Evolutionary conservation across 1,140 invertebrate genomes (phyloP).

Genomic region (Harpegnathos saltator): DNA sequence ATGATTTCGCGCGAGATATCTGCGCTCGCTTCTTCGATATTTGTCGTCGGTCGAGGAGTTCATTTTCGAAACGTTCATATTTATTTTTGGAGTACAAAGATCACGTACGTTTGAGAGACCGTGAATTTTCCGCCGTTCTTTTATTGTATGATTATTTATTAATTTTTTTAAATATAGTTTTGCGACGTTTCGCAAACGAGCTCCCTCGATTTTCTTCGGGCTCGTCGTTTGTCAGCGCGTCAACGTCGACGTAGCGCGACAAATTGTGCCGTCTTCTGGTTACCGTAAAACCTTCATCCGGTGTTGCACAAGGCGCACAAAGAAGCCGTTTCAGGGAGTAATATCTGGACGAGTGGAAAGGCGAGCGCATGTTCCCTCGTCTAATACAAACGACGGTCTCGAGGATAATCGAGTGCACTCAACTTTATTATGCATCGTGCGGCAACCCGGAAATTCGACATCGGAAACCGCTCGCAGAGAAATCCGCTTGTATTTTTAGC

Average conservation of each 20-base stretch:
- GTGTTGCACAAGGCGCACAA: constrained; percentile 25
- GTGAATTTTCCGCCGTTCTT: too few species aligned
- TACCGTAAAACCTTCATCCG: constrained; percentile 8
- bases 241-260: not conserved
- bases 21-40: too few species aligned
- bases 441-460: constrained; percentile 47
- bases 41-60: too few species aligned
- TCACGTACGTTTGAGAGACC: too few species aligned
- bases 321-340: constrained; percentile 41
- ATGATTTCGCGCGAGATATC: too few species aligned
- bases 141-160: too few species aligned
- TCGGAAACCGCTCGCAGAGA: not conserved
- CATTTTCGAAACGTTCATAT: too few species aligned
- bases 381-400: constrained; percentile 59
- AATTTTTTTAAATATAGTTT: too few species aligned
- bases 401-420: constrained; percentile 52
- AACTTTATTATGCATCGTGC: constrained; percentile 34
- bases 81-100: too few species aligned
- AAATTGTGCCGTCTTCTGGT: not conserved
- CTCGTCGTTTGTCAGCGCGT: not conserved
- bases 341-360: constrained; percentile 58
- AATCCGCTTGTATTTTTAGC: too few species aligned
- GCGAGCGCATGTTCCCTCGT: constrained; percentile 42
- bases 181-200: too few species aligned
- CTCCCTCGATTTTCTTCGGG: too few species aligned